Conservation (phyloP, 2,797 vertebrate species). For the Garrulus glandarius region DNA sequence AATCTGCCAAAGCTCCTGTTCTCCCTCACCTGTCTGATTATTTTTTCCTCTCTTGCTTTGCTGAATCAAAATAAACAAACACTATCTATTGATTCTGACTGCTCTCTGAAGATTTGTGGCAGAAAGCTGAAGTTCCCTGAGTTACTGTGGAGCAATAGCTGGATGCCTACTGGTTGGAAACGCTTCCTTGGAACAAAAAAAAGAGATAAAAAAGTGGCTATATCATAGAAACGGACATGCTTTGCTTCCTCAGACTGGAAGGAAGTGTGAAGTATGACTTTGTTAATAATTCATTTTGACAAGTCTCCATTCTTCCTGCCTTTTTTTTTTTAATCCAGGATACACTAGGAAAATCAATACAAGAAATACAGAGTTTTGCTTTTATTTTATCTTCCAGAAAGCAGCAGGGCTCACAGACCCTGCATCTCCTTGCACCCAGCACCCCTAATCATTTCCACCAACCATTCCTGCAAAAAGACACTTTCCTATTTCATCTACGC, state of each 20-base stretch:
- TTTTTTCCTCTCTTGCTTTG: background rate
- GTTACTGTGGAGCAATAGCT: background rate
- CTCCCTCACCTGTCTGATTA: slow-evolving; percentile 3
- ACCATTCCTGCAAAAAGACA: background rate
- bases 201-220: background rate
- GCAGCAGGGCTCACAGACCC: background rate
- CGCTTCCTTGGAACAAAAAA: background rate
- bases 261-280: background rate
- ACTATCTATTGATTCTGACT: background rate
- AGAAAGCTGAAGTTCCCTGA: background rate
- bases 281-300: background rate
- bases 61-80: slow-evolving; percentile 31
- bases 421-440: background rate
- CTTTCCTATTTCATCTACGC: background rate
- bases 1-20: background rate
- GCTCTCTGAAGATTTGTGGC: slow-evolving; percentile 5
- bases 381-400: background rate
- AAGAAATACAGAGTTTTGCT: background rate
- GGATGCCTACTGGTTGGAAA: background rate
- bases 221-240: background rate
- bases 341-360: background rate
- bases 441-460: background rate
- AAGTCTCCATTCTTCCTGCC: background rate
- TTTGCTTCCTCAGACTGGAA: background rate
- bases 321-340: background rate